Base-by-base conservation (phyloP, 1,140 invertebrate species). In the Batillaria attramentaria region DNA sequence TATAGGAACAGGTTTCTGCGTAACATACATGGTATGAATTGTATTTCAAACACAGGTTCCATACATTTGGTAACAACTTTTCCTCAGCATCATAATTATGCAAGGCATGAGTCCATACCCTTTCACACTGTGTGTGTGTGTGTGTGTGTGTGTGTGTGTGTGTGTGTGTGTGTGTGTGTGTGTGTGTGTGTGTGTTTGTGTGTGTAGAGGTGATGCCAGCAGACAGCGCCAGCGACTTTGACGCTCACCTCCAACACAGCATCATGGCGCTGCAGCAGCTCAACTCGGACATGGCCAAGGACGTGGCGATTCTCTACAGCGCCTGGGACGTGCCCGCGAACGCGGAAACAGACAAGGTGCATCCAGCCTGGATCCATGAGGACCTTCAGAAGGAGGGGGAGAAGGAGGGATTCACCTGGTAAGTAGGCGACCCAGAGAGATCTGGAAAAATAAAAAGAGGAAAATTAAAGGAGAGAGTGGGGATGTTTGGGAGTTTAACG, bases 171-270 rank as follows among this genome's bases (percentile, higher is more conserved):
- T 65, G 62, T 65, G 62, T 65, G 62, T 28, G 33, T 65, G 62
- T 65, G 62, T 66, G 28, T 41, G 1, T 69, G 35, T 69, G 18
- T 20, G 24, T 69, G 66, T 24, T 0, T 31, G 35, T 66, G 62
- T 66, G 62, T 33, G 31, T 41, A 90, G 88, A 84, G 46, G 80
- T 87, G 37, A 87, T 89, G 84, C 89, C 89, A 46, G 81, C 86
- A 6, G 84, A 88, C 77, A 86, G 81, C 54, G 79, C 77, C 28
- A 78, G 83, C 20, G 85, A 88, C 68, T 89, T 88, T 85, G 90
- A 91, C 78, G 79, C 86, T 24, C 88, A 90, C 42, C 83, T 91
- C 8, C 86, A 89, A 42, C 81, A 85, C 68, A 85, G 84, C 75
- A 81, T 91, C 6, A 84, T 83, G 28, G 81, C 86, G 2, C 80